Percentiles rank a stretch among this genome's conserved stretches.
Conservation (phyloP, 2,797 vertebrate genomes). For the Cyprinella venusta region DNA sequence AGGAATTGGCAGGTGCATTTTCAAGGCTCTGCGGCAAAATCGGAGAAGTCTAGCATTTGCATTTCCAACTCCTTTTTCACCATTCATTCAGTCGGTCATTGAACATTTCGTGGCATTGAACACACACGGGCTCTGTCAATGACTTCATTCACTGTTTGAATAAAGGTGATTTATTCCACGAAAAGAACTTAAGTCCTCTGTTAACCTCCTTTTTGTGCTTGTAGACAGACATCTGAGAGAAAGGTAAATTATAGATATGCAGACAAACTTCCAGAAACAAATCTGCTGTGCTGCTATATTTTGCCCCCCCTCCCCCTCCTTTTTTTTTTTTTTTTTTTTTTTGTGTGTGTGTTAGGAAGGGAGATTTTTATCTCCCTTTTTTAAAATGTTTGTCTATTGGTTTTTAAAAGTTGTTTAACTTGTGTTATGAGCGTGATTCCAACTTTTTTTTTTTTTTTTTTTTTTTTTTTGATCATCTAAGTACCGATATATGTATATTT, state of each 20-base stretch:
- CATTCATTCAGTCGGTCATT: conserved; percentile 39
- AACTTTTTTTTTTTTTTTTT: too few relatives aligned
- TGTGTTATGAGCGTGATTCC: not conserved
- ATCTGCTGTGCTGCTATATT: conserved; percentile 28
- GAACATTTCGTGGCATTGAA: conserved; percentile 4
- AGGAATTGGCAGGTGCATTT: conserved; percentile 1
- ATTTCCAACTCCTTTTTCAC: not conserved
- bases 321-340: not conserved
- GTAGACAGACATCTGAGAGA: not conserved
- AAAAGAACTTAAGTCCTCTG: conserved; percentile 24
- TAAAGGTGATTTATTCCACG: conserved; percentile 26
- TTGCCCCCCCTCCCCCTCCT: not conserved
- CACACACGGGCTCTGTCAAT: conserved; percentile 64
- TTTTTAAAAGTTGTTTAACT: conserved; percentile 1
- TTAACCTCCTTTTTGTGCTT: conserved; percentile 17
- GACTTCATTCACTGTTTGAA: conserved; percentile 48
- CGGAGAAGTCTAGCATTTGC: not conserved
- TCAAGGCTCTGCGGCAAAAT: not conserved
- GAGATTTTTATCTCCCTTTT: conserved; percentile 2
- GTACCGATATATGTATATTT: not conserved
- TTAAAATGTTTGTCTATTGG: not conserved
- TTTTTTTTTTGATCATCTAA: not conserved
- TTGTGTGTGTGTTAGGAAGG: not conserved
- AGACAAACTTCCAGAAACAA: not conserved
- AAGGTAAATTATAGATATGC: not conserved